Evolutionary conservation across 2,888 invertebrate species (phyloP), one percentile per base, ranked within the genome.

Genomic region (Gymnosoma rotundatum): DNA sequence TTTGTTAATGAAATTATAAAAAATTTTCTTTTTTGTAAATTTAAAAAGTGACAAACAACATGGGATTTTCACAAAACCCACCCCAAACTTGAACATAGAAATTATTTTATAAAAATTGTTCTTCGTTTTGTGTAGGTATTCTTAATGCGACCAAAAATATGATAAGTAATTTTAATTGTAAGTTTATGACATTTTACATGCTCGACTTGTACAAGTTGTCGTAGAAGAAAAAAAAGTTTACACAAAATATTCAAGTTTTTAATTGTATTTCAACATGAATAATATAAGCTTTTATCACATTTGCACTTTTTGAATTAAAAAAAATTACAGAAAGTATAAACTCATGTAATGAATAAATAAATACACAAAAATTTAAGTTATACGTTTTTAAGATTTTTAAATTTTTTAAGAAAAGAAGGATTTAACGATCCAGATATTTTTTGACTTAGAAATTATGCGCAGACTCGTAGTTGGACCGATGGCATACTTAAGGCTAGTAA

Each of bases 31-130:
- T 61, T 70, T 42, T 42, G 18, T 42, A 56, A 32, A 8, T 50
- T 58, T 42, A 50, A 32, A 42, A 32, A 8, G 12, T 32, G 63
- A 48, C 16, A 61, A 76, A 54, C 12, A 60, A 60, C 45, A 69
- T 60, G 50, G 58, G 42, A 78, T 69, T 78, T 78, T 83, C 69
- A 60, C 78, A 64, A 18, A 73, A 72, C 76, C 72, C 60, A 72
- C 82, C 52, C 21, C n/a, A 14, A 21, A 18, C 18, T 42, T 61
- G 5, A 38, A 54, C 50, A 48, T 10, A 18, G 5, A 63, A 75
- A 48, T 45, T 0, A 21, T 8, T 21, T 18, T 38, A 52, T 9
- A 18, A 18, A 7, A 52, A 32, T 32, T 32, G 8, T n/a, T 21
- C 50, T 50, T 16, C 1, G 8, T 20, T 48, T 14, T 60, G 60